Base-by-base conservation (phyloP, 1,140 invertebrate species). In the Zaprionus gabonicus region DNA sequence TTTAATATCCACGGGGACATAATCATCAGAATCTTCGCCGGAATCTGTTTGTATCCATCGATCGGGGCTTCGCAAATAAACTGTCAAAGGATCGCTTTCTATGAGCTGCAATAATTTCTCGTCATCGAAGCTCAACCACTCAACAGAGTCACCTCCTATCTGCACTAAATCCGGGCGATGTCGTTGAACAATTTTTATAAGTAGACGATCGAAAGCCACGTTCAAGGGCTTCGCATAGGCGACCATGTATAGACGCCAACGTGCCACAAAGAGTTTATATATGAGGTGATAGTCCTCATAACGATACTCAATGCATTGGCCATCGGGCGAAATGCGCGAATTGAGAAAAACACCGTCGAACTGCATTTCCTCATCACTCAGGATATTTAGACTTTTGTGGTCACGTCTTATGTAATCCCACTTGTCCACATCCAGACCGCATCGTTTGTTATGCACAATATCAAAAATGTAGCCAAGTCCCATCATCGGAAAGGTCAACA, bases 331-430 rank as follows among this genome's bases (percentile, higher is more conserved):
- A 51, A 91, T 84, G 20, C 80, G 81, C 1, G 91, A 66, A 10
- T 87, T 71, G 7, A 78, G 62, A 25, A 91, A 91, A 1, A 88
- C 28, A 17, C 81, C 70, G 58, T 91, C 71, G 49, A 92, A 86
- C 17, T 91, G 71, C 79, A 91, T 76, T 69, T 91, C 75, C 1
- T 77, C 65, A 13, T 60, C 27, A 27, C 7, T 71, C 0, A 91
- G 67, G 4, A 82, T 2, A 17, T 90, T 38, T 2, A 84, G n/a
- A 23, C 76, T 75, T 51, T 91, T 80, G 44, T 83, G 94, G 83
- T 96, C 96, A 63, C 96, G 92, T 13, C 94, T 90, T 53, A 96
- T 93, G 78, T 96, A 96, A 82, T 96, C 96, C 94, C 94, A 96
- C 91, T 96, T 96, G 88, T 96, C 96, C 5, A 96, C 96, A 93